These are phyloP conservation scores for Periphyllus acericola DNA, from an alignment of 2,888 invertebrate genomes.

Conservation along the genomic window DNA sequence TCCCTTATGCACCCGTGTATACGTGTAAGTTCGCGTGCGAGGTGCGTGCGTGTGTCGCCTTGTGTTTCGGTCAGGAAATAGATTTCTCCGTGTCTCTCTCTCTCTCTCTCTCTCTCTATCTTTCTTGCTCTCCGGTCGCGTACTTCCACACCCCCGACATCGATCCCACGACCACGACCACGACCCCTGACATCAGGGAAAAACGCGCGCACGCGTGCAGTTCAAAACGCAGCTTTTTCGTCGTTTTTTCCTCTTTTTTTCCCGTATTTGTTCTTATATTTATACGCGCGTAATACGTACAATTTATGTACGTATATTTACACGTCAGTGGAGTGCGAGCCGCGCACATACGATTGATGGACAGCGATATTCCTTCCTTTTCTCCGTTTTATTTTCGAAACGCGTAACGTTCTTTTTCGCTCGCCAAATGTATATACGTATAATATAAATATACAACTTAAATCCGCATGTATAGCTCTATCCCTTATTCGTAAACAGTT, in stretches of 20 bases:
- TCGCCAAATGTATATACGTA: not conserved
- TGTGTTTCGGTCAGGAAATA: constrained; percentile 42
- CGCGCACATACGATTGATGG: constrained; percentile 25
- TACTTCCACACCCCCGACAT: not conserved
- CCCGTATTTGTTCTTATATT: not conserved
- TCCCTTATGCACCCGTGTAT: not conserved
- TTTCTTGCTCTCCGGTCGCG: not conserved
- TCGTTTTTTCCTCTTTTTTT: constrained; percentile 17
- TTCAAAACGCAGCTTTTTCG: not conserved
- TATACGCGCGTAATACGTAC: not conserved
- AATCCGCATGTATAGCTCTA: too few species aligned
- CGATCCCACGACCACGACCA: not conserved
- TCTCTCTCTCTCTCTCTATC: not conserved
- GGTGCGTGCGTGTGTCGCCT: not conserved
- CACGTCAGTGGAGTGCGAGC: not conserved
- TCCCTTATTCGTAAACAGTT: too few species aligned
- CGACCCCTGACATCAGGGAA: not conserved
- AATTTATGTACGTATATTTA: not conserved
- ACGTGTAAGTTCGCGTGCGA: not conserved
- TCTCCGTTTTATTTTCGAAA: not conserved
- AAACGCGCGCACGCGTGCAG: not conserved
- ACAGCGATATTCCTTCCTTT: constrained; percentile 4
- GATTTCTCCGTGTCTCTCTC: not conserved
- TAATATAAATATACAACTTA: too few species aligned
- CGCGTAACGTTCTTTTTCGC: not conserved